Percentiles rank a stretch among this genome's conserved stretches.
Conservation (phyloP, 2,888 invertebrate species). For the Hemicrepidius hirtus region DNA sequence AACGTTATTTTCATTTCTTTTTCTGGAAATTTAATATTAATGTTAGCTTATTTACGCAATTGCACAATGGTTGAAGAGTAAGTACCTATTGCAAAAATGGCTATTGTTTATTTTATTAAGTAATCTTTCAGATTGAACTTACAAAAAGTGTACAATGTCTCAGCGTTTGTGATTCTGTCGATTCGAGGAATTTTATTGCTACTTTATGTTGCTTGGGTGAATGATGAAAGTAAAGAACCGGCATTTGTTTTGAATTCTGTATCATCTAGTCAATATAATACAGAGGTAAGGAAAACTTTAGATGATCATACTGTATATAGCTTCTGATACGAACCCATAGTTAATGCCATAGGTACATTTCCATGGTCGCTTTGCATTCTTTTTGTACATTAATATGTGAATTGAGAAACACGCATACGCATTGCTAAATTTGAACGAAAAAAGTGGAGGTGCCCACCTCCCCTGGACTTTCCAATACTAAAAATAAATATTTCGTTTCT, state of each 20-base stretch:
- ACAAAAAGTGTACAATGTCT: slow-evolving; percentile 77
- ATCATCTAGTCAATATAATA: slow-evolving; percentile 47
- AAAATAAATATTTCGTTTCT: too few relatives aligned
- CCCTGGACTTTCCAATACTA: too few relatives aligned
- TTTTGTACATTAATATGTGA: too few relatives aligned
- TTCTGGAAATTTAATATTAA: slow-evolving; percentile 82
- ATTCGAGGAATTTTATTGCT: slow-evolving; percentile 74
- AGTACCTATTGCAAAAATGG: too few relatives aligned
- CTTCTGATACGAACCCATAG: too few relatives aligned
- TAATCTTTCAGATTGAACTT: slow-evolving; percentile 58
- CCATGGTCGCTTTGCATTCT: too few relatives aligned
- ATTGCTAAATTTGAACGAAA: too few relatives aligned
- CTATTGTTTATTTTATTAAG: too few relatives aligned
- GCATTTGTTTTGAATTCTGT: slow-evolving; percentile 63
- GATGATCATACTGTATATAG: too few relatives aligned
- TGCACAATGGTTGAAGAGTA: slow-evolving; percentile 56
- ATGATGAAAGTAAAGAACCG: slow-evolving; percentile 67
- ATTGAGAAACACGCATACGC: too few relatives aligned
- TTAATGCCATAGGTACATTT: too few relatives aligned
- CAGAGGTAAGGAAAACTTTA: slow-evolving; percentile 44
- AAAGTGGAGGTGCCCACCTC: too few relatives aligned
- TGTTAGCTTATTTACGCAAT: slow-evolving; percentile 82
- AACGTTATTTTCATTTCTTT: slow-evolving; percentile 80
- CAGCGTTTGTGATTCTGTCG: slow-evolving; percentile 79
- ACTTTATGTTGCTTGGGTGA: slow-evolving; percentile 64